Evolutionary conservation across 2,888 invertebrate species (phyloP), one percentile per base, ranked within the genome.

Genomic region (Mythimna vitellina): DNA sequence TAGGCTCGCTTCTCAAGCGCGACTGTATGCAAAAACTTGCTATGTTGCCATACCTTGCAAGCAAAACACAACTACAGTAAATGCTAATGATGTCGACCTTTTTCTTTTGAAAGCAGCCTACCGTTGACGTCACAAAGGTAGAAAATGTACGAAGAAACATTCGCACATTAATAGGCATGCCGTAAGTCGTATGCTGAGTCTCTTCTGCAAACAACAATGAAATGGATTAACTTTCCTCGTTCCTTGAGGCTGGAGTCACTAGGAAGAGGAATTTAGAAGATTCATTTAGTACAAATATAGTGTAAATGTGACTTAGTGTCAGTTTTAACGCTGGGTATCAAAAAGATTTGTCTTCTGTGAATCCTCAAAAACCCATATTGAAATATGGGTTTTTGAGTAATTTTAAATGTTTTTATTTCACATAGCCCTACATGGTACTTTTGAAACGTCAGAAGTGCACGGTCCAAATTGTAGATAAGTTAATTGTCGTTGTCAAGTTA

Each of bases 201-300:
- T 77, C 73, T 76, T 76, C 72, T 65, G 69, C 78, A 75, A 82
- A 79, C 74, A 85, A 85, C 81, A 86, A 86, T 82, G 76, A 75
- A 76, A 78, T 73, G 76, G 70, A 83, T 79, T 81, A 77, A 83
- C 61, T 75, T 82, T 49, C 54, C 66, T 79, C 61, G 58, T 78
- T 56, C 29, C 81, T 66, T 75, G 56, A 54, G 76, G 66, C 64
- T 46, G 22, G 46, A 9, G 12, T 10, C 29, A 29, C 10, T 25
- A 12, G 17, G n/a, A 0, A 58, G 17, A 10, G 6, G 42, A 22
- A 5, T 35, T 10, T 32, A 66, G 81, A 83, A 75, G 35, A 8
- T 9, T 12, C 1, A 72, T 17, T 20, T 38, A 12, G 5, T 7
- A 14, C 3, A 32, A 29, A n/a, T n/a, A 6, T 32, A 14, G 25